Conservation (phyloP, 2,888 invertebrate genomes). For the Tolmerus cingulatus region DNA sequence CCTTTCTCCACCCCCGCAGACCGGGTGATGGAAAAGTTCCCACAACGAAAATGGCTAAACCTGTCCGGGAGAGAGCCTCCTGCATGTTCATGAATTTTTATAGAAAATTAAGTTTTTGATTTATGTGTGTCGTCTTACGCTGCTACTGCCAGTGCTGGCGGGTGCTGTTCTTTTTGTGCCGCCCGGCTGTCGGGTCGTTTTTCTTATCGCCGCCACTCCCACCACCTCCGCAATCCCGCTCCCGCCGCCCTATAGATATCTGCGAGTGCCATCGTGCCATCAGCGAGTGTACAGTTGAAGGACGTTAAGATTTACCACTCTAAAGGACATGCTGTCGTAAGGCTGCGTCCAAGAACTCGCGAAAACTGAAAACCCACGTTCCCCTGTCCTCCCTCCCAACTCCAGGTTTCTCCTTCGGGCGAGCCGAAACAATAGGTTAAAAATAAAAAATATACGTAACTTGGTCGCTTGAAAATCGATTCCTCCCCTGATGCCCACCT, state of each 20-base stretch:
- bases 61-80: constrained; percentile 30
- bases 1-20: not conserved
- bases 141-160: not conserved
- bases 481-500: not conserved
- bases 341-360: not conserved
- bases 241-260: not conserved
- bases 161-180: not conserved
- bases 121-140: constrained; percentile 31
- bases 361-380: not conserved
- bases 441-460: not conserved
- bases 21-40: constrained; percentile 17
- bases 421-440: not conserved
- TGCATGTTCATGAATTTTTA: constrained; percentile 44
- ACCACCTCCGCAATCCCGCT: too few species aligned
- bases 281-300: not conserved
- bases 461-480: constrained; percentile 1
- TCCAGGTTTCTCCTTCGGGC: not conserved
- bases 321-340: not conserved
- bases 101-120: constrained; percentile 45
- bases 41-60: constrained; percentile 36
- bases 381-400: not conserved
- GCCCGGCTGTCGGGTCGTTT: not conserved
- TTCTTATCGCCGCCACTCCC: not conserved
- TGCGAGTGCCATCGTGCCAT: not conserved
- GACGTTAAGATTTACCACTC: constrained; percentile 11